Percentiles rank a stretch among this genome's conserved stretches.
Conservation (phyloP, 2,888 invertebrate species). For the Tenthredo amoena region DNA sequence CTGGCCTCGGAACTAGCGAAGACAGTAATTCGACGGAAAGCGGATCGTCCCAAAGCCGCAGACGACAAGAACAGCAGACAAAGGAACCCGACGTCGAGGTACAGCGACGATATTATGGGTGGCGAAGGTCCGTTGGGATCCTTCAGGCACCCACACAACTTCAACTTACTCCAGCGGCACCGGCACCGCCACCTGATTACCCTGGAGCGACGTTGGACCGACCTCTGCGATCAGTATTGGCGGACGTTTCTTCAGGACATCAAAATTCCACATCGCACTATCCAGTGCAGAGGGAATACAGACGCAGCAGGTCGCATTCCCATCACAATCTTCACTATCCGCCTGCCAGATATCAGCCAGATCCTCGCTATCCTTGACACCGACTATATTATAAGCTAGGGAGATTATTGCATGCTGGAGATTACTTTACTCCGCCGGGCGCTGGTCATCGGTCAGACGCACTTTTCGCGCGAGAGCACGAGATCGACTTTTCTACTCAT, state of each 20-base stretch:
- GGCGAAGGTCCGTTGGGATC: constrained; percentile 72
- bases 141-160: constrained; percentile 70
- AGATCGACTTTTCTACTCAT: neutral
- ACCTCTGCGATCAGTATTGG: neutral
- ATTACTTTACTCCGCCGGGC: neutral
- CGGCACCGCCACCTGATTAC: constrained; percentile 70
- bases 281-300: constrained; percentile 63
- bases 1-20: constrained; percentile 74
- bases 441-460: constrained; percentile 14
- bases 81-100: constrained; percentile 48
- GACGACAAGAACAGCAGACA: constrained; percentile 61
- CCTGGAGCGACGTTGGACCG: constrained; percentile 64
- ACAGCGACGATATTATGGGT: constrained; percentile 64
- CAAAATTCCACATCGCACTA: constrained; percentile 35
- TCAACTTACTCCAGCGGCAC: constrained; percentile 62
- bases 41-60: constrained; percentile 72
- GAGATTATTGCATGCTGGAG: neutral
- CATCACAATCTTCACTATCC: constrained; percentile 84
- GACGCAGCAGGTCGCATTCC: constrained; percentile 80
- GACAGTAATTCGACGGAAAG: constrained; percentile 76
- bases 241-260: neutral
- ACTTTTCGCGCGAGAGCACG: neutral
- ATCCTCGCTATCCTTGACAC: constrained; percentile 53
- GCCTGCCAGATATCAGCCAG: constrained; percentile 64
- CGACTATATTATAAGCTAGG: neutral